Evolutionary conservation across 2,888 invertebrate species (phyloP), one percentile per base, ranked within the genome.

Genomic region (Drosophila recens): DNA sequence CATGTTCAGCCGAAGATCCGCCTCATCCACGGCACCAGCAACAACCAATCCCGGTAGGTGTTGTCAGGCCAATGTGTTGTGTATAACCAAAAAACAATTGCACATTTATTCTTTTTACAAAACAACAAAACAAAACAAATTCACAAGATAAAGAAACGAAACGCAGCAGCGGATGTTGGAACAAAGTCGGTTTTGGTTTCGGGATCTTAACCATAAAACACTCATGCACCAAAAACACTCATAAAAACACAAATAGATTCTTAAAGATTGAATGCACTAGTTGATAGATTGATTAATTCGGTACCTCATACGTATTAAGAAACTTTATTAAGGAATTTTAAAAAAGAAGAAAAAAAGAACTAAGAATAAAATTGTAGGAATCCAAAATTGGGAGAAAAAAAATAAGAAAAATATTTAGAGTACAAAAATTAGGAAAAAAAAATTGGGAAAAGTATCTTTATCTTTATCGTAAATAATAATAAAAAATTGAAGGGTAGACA

Each of bases 1-100:
- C 83, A 95, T 97, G 93, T 96, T 97, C 78, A 94, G 95, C 84
- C 93, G 95, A 75, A 94, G 96, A 66, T 94, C 95, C 75, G 80
- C 74, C 13, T 42, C 75, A 5, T 48, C 80, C 13, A 46, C 85
- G 30, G 42, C 59, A 2, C 17, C 67, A 1, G 17, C 75, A 1
- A 53, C 64, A 36, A 30, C 40, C 2, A 67, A 36, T 52, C 2
- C 75, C 30, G 75, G 77, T 79, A 64, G 13, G 75, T 71, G 27
- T n/a, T 43, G 10, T 48, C 10, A 38, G 2, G n/a, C 1, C 13
- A 33, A 1, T 15, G 1, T 13, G 27, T 6, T 33, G 3, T 20
- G 13, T 15, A 10, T 3, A 17, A 27, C 6, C 23, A 56, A 34
- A 56, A 56, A 15, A 42, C 34, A 34, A 51, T 58, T 80, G 72